Percentiles rank a stretch among this genome's conserved stretches.
Conservation (phyloP, 2,113 vertebrate genomes). For the Ovis aries region DNA sequence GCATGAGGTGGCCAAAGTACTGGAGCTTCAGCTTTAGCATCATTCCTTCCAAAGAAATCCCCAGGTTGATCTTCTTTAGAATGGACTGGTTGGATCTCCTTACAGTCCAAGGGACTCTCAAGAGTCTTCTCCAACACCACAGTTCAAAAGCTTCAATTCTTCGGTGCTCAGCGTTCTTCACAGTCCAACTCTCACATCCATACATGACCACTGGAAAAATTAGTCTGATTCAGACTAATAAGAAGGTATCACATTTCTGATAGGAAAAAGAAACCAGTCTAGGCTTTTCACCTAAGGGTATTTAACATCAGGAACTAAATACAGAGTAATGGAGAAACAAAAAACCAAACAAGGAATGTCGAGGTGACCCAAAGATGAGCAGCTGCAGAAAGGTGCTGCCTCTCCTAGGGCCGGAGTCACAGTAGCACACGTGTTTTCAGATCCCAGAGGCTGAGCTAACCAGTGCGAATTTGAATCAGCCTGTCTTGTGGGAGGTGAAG, state of each 20-base stretch:
- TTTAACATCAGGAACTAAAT: background rate
- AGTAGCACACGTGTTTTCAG: background rate
- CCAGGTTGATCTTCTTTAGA: too few species aligned
- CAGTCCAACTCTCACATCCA: too few species aligned
- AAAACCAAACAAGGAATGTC: background rate
- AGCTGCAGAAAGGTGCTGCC: background rate
- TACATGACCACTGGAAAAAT: too few species aligned
- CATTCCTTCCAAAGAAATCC: too few species aligned
- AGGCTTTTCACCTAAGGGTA: background rate
- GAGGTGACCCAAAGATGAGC: background rate
- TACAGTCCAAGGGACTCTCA: too few species aligned
- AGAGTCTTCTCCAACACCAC: too few species aligned
- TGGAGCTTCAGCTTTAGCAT: too few species aligned
- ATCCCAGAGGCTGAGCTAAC: background rate
- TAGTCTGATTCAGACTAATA: background rate
- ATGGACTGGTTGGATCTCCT: too few species aligned
- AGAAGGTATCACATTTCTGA: background rate
- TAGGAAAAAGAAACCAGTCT: background rate
- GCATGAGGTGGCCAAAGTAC: too few species aligned
- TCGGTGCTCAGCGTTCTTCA: too few species aligned
- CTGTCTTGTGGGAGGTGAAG: background rate
- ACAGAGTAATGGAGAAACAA: background rate
- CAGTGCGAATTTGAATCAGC: background rate
- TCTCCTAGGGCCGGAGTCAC: background rate
- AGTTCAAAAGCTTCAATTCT: too few species aligned